phyloP scores from a whole-genome alignment of 2,797 vertebrate species.

The Gouania willdenowi region DNA sequence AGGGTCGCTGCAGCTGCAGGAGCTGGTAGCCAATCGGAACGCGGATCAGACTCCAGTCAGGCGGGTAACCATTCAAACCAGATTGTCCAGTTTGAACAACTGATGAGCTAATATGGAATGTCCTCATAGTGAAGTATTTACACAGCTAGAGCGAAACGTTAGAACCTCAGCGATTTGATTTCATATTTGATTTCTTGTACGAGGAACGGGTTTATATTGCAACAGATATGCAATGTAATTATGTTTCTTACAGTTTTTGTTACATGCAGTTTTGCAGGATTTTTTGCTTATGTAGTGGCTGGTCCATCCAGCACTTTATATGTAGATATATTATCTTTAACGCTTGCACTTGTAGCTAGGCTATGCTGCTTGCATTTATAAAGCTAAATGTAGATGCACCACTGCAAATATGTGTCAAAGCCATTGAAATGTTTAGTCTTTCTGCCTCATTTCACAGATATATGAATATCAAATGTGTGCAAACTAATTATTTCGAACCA shows the following conservation, averaged over 20 bases:
- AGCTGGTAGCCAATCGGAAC: slow-evolving; percentile 85
- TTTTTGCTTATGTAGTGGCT: slow-evolving; percentile 56
- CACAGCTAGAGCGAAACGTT: slow-evolving; percentile 50
- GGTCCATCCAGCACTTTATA: slow-evolving; percentile 40
- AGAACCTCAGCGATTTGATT: slow-evolving; percentile 70
- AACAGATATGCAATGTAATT: slow-evolving; percentile 73
- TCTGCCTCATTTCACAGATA: slow-evolving; percentile 29
- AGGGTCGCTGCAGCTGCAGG: slow-evolving; percentile 91
- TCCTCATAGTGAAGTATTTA: slow-evolving; percentile 60
- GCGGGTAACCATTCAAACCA: slow-evolving; percentile 78
- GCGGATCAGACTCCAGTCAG: slow-evolving; percentile 76
- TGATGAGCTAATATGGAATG: slow-evolving; percentile 48
- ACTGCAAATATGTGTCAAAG: slow-evolving; percentile 11
- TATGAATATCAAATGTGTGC: slow-evolving; percentile 23
- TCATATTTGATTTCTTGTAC: slow-evolving; percentile 67
- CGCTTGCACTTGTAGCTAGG: slow-evolving; percentile 58
- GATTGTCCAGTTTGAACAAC: slow-evolving; percentile 63
- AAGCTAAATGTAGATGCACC: slow-evolving; percentile 47
- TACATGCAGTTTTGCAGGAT: slow-evolving; percentile 60
- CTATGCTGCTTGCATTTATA: slow-evolving; percentile 55
- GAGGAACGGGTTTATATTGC: slow-evolving; percentile 71
- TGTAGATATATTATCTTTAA: slow-evolving; percentile 43
- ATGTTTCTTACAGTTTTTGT: slow-evolving; percentile 72
- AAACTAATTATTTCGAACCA: slow-evolving; percentile 31
- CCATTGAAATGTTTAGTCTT: slow-evolving; percentile 30